These are phyloP conservation scores for Zootoca vivipara DNA, from an alignment of 2,113 vertebrate species.

Conservation along the genomic window DNA sequence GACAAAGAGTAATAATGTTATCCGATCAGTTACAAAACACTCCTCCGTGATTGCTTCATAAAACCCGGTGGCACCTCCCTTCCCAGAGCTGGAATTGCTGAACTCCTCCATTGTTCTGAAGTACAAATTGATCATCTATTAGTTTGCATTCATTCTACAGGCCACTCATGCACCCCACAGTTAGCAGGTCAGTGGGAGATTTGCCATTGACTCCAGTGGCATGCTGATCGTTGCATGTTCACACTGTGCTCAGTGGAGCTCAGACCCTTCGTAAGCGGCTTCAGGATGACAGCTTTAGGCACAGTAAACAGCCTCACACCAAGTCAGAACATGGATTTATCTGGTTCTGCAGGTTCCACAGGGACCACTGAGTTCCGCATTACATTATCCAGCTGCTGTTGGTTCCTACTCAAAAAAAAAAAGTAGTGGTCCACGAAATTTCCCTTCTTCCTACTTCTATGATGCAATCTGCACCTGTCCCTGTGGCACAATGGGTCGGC, in stretches of 20 bases:
- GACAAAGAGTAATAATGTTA: not conserved
- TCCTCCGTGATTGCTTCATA: not conserved
- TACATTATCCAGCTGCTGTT: not conserved
- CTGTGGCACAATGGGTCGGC: too few species aligned
- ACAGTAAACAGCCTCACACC: too few species aligned
- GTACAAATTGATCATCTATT: not conserved
- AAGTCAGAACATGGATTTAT: not conserved
- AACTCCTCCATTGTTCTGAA: not conserved
- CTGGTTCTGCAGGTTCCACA: not conserved
- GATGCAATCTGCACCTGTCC: constrained; percentile 5
- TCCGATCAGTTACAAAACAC: not conserved
- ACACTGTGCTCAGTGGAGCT: not conserved
- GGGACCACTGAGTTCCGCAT: not conserved
- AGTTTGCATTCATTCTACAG: not conserved
- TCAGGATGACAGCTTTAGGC: not conserved
- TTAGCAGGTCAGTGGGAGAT: not conserved
- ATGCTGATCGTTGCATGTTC: not conserved
- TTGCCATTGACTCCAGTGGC: not conserved
- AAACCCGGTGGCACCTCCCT: not conserved
- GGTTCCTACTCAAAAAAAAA: constrained; percentile 28
- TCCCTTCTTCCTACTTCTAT: not conserved
- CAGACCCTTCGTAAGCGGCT: too few species aligned
- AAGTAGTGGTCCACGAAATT: constrained; percentile 24
- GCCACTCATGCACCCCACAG: not conserved
- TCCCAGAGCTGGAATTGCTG: not conserved